Evolutionary conservation across 2,797 vertebrate species (phyloP), one percentile per base, ranked within the genome.

Genomic region (Acridotheres tristis): DNA sequence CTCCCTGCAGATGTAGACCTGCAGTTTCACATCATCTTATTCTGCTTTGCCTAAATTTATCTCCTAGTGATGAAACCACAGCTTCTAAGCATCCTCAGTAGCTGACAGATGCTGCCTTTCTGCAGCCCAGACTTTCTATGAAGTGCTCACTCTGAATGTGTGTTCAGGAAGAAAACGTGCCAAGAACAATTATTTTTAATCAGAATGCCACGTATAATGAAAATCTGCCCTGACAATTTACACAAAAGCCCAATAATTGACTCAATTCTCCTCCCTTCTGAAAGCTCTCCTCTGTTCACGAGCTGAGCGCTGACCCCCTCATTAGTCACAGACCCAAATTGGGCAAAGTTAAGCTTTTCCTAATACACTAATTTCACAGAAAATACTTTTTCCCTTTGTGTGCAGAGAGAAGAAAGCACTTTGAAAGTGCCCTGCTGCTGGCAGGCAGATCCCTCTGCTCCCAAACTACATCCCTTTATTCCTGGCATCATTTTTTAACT

Each of bases 121-220:
- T 53, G 7, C 17, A 32, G 87, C 69, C 43, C 0, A 0, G 73
- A 1, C 89, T 72, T 72, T 30, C 78, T 40, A 18, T 69, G 50
- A 68, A 72, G 83, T 4, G 58, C 78, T 85, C 58, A 26, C 0
- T 0, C 74, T 58, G 75, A 69, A 48, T 45, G 63, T 21, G 40
- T 6, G 5, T 43, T 63, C 73, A 51, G 71, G 34, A 82, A 80
- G 84, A 36, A 96, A 95, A 58, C 32, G n/a, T 27, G 69, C 90
- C 94, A 96, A 89, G 83, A 95, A 90, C 85, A 91, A 94, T 95
- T 95, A 93, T 86, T 93, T 97, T 89, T 89, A 93, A 96, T 91
- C 96, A 84, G 73, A 95, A 66, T 58, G 96, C 85, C 87, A 82
- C 73, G 18, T 68, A 88, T 78, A 95, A 97, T 77, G 90, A 97